Evolutionary conservation across 2,797 vertebrate genomes (phyloP), one percentile per base, ranked within the genome.

Genomic region (Fistularia tabacaria): DNA sequence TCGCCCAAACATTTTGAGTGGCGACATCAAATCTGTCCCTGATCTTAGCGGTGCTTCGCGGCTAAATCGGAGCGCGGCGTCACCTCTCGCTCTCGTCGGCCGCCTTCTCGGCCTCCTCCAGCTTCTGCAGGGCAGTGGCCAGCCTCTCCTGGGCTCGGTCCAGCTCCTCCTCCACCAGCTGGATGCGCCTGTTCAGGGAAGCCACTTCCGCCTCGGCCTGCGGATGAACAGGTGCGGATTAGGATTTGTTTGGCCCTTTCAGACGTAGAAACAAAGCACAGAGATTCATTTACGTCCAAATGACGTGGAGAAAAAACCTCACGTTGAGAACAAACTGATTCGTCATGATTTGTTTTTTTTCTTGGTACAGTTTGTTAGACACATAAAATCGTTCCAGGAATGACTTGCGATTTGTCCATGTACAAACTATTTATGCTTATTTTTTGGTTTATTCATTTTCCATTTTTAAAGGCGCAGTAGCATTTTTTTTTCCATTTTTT

Each of bases 1-100:
- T n/a, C n/a, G n/a, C n/a, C n/a, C n/a, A 45, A 14, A 45, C n/a
- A 8, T 7, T 6, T 8, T 13, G 43, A 40, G n/a, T n/a, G n/a
- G n/a, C n/a, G n/a, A n/a, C n/a, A n/a, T n/a, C n/a, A n/a, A n/a
- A n/a, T n/a, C n/a, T n/a, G n/a, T n/a, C n/a, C n/a, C n/a, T n/a
- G n/a, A n/a, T n/a, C n/a, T n/a, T n/a, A n/a, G n/a, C n/a, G n/a
- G n/a, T n/a, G n/a, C n/a, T n/a, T n/a, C n/a, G n/a, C n/a, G n/a
- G n/a, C n/a, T n/a, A n/a, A n/a, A n/a, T n/a, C n/a, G n/a, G 14
- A 58, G 8, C n/a, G 42, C 14, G 7, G 43, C 39, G 12, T 58
- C 41, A 98, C 96, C 96, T 94, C 83, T 98, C 95, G 0, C 95
- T 97, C 83, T 98, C 96, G 64, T 98, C 96, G 0, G 96, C 95